A percentile compares a stretch with the other conserved stretches of the same genome.
These are phyloP conservation scores for Scophthalmus maximus DNA, from an alignment of 2,113 vertebrate genomes.

Conservation along the genomic window DNA sequence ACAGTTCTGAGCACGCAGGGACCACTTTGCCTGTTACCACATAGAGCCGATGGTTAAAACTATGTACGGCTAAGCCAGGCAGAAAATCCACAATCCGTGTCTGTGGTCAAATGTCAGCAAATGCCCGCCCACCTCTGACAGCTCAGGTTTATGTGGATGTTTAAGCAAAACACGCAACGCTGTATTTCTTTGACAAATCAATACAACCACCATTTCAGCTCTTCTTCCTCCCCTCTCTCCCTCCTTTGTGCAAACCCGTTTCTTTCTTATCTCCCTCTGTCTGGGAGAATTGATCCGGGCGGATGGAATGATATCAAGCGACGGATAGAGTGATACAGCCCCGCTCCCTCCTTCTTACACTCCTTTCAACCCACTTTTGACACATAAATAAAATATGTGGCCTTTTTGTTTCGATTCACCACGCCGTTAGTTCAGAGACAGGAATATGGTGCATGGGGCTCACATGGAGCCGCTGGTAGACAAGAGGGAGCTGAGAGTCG, in stretches of 20 bases:
- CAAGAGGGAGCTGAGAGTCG: conserved; percentile 59
- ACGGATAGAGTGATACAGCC: conserved; percentile 75
- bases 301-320: conserved; percentile 76
- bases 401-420: conserved; percentile 76
- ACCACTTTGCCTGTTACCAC: conserved; percentile 2
- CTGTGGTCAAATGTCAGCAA: conserved; percentile 66
- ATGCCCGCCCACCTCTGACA: conserved; percentile 70
- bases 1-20: neutral
- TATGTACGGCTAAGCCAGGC: conserved; percentile 29
- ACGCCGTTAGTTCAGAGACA: conserved; percentile 55
- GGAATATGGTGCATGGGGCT: conserved; percentile 58
- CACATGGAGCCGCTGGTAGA: conserved; percentile 63
- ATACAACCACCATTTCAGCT: conserved; percentile 80
- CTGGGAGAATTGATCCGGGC: conserved; percentile 81
- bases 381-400: conserved; percentile 85
- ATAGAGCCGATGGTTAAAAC: neutral
- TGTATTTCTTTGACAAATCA: conserved; percentile 82
- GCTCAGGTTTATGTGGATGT: conserved; percentile 80
- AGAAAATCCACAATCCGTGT: conserved; percentile 52
- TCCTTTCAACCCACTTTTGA: conserved; percentile 78
- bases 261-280: conserved; percentile 72
- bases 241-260: conserved; percentile 10
- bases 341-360: conserved; percentile 53
- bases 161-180: conserved; percentile 79
- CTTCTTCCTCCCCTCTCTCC: conserved; percentile 50